phyloP scores from a whole-genome alignment of 2,797 vertebrate species.

The Scomberomorus guttatus region DNA sequence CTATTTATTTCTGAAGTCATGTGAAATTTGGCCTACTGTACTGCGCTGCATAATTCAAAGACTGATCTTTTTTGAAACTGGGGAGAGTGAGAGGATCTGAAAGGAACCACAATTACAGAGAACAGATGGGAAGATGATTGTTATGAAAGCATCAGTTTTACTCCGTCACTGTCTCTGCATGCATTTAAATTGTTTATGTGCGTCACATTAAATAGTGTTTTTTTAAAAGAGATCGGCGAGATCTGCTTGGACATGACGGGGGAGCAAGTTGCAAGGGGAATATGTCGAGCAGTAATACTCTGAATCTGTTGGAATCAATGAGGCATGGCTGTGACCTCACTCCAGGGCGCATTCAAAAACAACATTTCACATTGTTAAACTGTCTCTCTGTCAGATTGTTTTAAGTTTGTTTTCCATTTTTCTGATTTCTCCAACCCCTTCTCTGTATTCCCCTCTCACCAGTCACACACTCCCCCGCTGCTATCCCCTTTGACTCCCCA shows the following conservation, averaged over 20 bases:
- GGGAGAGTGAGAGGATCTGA: neutral
- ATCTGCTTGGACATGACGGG: neutral
- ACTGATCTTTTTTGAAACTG: conserved; percentile 21
- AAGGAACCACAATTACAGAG: conserved; percentile 49
- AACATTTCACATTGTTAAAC: conserved; percentile 34
- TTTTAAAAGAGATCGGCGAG: neutral
- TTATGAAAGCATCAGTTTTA: conserved; percentile 31
- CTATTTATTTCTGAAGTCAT: conserved; percentile 32
- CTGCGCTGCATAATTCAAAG: conserved; percentile 20
- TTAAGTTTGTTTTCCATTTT: conserved; percentile 60
- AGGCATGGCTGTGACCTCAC: conserved; percentile 22
- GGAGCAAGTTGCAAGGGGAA: conserved; percentile 17
- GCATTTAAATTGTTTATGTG: neutral
- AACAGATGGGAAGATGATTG: conserved; percentile 18
- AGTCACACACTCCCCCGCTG: conserved; percentile 53
- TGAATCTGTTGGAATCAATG: conserved; percentile 20
- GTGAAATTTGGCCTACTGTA: conserved; percentile 19
- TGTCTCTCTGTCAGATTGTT: conserved; percentile 36
- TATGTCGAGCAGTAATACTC: conserved; percentile 28
- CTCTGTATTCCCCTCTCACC: conserved; percentile 1
- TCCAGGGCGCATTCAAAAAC: conserved; percentile 33
- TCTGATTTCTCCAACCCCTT: conserved; percentile 1
- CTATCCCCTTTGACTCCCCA: conserved; percentile 20
- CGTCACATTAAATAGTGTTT: neutral
- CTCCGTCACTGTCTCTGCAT: conserved; percentile 10